These are phyloP conservation scores for Euborellia annulipes DNA, from an alignment of 1,140 invertebrate species.

Conservation along the genomic window DNA sequence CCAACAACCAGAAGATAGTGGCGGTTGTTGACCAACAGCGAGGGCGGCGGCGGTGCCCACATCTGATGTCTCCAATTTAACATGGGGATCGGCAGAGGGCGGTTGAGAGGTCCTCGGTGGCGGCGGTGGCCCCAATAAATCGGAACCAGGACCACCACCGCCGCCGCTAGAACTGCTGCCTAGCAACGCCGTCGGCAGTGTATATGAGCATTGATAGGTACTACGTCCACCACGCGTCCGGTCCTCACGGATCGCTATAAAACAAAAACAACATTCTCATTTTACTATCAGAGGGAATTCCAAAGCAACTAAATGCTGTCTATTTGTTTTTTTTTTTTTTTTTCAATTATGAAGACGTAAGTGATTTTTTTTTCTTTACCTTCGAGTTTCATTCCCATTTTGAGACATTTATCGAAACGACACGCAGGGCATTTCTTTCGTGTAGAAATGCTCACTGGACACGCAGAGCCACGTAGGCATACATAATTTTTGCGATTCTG, in stretches of 20 bases:
- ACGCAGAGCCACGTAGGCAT: slow-evolving; percentile 77
- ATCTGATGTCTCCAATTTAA: slow-evolving; percentile 17
- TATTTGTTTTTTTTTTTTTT: neutral
- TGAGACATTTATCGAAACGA: slow-evolving; percentile 90
- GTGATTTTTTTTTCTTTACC: slow-evolving; percentile 31
- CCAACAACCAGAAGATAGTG: slow-evolving; percentile 12
- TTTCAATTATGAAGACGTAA: neutral
- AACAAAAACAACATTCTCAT: neutral
- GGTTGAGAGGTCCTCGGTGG: no score
- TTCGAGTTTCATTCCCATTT: slow-evolving; percentile 94
- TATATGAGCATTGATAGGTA: slow-evolving; percentile 87
- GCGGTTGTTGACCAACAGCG: slow-evolving; percentile 1
- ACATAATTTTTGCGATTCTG: slow-evolving; percentile 96
- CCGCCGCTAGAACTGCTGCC: slow-evolving; percentile 26
- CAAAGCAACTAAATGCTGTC: neutral
- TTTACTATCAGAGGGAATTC: no score
- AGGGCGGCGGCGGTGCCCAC: slow-evolving; percentile 7
- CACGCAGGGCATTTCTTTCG: slow-evolving; percentile 95
- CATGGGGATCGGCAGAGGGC: slow-evolving; percentile 14
- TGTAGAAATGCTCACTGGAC: slow-evolving; percentile 80
- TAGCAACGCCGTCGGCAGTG: slow-evolving; percentile 51
- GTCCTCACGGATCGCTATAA: slow-evolving; percentile 79
- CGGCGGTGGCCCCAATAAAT: no score
- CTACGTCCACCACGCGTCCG: slow-evolving; percentile 85
- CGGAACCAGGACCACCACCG: no score